These are phyloP conservation scores for Gari tellinella DNA, from an alignment of 2,888 invertebrate species.

Conservation along the genomic window DNA sequence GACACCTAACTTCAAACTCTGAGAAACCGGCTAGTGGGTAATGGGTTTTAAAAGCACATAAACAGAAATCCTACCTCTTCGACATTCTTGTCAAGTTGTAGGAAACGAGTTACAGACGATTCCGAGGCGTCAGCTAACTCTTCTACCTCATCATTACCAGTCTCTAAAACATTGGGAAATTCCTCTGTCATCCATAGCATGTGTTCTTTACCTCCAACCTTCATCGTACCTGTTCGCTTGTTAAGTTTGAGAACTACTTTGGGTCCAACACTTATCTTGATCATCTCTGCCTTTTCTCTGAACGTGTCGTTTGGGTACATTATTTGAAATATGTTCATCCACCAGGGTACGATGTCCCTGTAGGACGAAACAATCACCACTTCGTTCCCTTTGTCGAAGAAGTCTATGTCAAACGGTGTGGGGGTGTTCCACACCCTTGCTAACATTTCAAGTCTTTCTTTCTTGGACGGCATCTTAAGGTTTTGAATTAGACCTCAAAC, in stretches of 20 bases:
- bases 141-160: slow-evolving; percentile 75
- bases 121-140: slow-evolving; percentile 72
- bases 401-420: slow-evolving; percentile 77
- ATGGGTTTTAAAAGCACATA: background rate
- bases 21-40: no score
- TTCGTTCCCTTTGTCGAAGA: slow-evolving; percentile 78
- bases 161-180: slow-evolving; percentile 77
- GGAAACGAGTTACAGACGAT: slow-evolving; percentile 75
- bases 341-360: slow-evolving; percentile 73
- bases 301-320: slow-evolving; percentile 76
- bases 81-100: slow-evolving; percentile 79
- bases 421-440: slow-evolving; percentile 78
- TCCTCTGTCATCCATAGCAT: slow-evolving; percentile 80
- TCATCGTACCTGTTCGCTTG: slow-evolving; percentile 74
- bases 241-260: slow-evolving; percentile 77
- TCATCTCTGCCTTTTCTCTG: slow-evolving; percentile 73
- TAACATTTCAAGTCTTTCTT: slow-evolving; percentile 72
- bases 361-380: slow-evolving; percentile 75
- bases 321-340: slow-evolving; percentile 75
- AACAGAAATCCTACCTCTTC: slow-evolving; percentile 71
- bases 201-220: slow-evolving; percentile 76
- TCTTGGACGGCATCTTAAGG: slow-evolving; percentile 70
- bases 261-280: slow-evolving; percentile 73
- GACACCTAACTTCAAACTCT: no score
- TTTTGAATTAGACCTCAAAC: background rate